Evolutionary conservation across 1,140 invertebrate species (phyloP).

Genomic region (Bursaphelenchus mucronatus): DNA sequence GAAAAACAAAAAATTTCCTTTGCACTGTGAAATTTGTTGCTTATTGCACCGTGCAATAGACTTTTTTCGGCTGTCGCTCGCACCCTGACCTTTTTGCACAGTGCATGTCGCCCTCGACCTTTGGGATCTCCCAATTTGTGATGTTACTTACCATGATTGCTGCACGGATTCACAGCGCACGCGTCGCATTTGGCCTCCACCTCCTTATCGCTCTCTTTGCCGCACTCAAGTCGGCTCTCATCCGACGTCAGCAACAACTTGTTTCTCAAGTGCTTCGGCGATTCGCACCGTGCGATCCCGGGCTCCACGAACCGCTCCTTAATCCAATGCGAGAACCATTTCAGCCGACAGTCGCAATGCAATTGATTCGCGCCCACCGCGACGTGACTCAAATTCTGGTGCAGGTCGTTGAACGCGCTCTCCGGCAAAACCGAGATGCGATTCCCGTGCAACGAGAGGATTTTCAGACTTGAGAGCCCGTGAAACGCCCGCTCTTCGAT

Average conservation of each 20-base stretch:
- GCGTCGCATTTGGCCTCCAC: conserved; percentile 67
- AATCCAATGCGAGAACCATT: conserved; percentile 95
- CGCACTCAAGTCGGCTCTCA: conserved; percentile 39
- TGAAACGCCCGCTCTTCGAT: conserved; percentile 80
- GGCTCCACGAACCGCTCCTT: conserved; percentile 91
- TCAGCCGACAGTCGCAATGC: conserved; percentile 90
- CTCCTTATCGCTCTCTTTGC: conserved; percentile 16
- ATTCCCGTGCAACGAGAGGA: conserved; percentile 88
- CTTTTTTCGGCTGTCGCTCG: too few relatives aligned
- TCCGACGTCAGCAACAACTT: conserved; percentile 84
- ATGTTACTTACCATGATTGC: conserved; percentile 76
- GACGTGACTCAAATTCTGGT: conserved; percentile 82
- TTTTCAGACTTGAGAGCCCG: conserved; percentile 79
- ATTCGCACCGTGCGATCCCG: conserved; percentile 87
- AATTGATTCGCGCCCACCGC: conserved; percentile 92
- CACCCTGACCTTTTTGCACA: too few relatives aligned
- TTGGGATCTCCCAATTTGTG: too few relatives aligned
- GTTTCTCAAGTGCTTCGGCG: conserved; percentile 81
- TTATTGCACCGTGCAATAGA: too few relatives aligned
- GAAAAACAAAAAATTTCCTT: too few relatives aligned
- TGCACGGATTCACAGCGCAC: conserved; percentile 83
- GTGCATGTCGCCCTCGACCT: too few relatives aligned
- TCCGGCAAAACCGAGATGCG: conserved; percentile 92
- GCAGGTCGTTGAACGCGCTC: conserved; percentile 84
- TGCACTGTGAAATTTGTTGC: too few relatives aligned